Base-by-base conservation (phyloP, 2,113 vertebrate genomes). In the Sapajus apella region DNA sequence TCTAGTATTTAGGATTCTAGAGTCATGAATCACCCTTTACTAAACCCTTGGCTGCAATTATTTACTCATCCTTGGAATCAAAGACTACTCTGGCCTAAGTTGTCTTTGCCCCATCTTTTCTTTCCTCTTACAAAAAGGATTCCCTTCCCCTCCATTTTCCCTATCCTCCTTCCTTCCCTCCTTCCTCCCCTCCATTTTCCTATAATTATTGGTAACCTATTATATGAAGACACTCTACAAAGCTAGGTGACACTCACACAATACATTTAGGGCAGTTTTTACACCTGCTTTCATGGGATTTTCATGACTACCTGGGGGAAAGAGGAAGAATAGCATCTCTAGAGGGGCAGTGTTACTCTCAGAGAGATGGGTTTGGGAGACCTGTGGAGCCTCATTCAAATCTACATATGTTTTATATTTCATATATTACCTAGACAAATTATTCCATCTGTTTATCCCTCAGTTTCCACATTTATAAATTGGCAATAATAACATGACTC, bases 131-230 rank as follows among this genome's bases (percentile, higher is more conserved):
- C 2, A 47, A 55, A 25, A 85, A 21, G 4, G 3, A 18, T 4
- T 35, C 14, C 17, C 16, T 55, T 0, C 35, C 27, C 27, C 35
- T 55, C 52, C 17, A 20, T 55, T 37, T 17, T 21, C 58, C 10
- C 23, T 40, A 32, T 37, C 32, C 25, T 8, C 13, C 50, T 47
- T 47, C 43, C 17, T 11, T 27, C 11, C 14, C 20, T 55, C 0
- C 32, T 16, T 13, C 3, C 3, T 1, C 43, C 2, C 37, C 32
- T 20, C 18, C 8, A 27, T 76, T 82, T 12, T 14, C 64, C 27
- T n/a, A 4, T 0, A 21, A 13, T 66, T 66, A 3, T 2, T 14
- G 1, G 45, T 40, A 37, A 4, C 11, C 10, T 79, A 35, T n/a
- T 64, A 56, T 8, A 25, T 40, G 35, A 50, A 52, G 55, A 2